Percentiles rank a stretch among this genome's conserved stretches.
These are phyloP conservation scores for Crocallis elinguaria DNA, from an alignment of 2,888 invertebrate species.

Conservation along the genomic window DNA sequence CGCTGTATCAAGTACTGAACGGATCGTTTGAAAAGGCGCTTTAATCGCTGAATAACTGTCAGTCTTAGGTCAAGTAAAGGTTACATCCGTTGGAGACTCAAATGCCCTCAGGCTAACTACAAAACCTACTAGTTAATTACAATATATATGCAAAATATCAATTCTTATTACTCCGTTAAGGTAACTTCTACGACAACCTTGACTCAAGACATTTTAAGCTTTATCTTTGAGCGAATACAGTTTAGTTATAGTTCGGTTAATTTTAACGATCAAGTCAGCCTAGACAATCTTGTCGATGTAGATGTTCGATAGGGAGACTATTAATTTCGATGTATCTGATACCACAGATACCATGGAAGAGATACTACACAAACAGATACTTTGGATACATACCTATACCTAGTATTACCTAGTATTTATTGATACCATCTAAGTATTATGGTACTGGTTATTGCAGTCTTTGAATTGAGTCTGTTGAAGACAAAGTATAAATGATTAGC, in stretches of 20 bases:
- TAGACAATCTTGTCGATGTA: constrained; percentile 34
- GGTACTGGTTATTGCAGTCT: too few species aligned
- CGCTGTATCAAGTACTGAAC: not conserved
- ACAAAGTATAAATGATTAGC: too few species aligned
- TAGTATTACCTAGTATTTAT: too few species aligned
- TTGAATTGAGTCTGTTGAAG: too few species aligned
- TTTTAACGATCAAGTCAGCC: constrained; percentile 37
- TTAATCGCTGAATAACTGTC: constrained; percentile 1
- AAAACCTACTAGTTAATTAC: constrained; percentile 24
- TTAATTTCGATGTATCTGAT: constrained; percentile 26
- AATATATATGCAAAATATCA: constrained; percentile 35
- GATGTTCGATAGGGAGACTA: constrained; percentile 25
- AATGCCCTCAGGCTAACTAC: constrained; percentile 15
- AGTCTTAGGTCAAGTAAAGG: constrained; percentile 19
- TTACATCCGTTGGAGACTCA: constrained; percentile 16
- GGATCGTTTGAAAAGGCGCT: not conserved
- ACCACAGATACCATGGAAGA: not conserved
- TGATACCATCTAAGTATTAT: too few species aligned
- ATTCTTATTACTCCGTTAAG: constrained; percentile 17
- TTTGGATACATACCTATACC: too few species aligned
- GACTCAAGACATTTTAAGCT: constrained; percentile 4
- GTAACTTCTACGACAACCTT: constrained; percentile 9
- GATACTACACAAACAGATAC: too few species aligned
- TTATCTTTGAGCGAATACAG: not conserved
- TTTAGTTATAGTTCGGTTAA: constrained; percentile 22